Base-by-base conservation (phyloP, 53 echinoderm and acorn worm species). In the Hippasteria phrygiana region DNA sequence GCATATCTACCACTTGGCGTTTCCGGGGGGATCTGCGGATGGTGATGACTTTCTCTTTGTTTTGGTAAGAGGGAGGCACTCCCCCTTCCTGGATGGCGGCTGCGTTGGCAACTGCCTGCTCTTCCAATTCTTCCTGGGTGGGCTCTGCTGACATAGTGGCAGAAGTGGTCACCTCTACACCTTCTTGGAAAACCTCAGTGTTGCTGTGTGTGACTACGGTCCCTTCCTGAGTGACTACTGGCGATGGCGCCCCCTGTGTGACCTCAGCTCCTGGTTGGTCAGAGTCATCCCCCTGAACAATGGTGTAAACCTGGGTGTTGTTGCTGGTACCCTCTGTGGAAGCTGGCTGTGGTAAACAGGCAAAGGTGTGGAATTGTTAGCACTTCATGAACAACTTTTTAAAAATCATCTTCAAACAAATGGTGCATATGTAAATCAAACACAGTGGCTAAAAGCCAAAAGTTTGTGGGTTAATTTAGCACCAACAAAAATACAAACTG, bases 251-350 rank as follows among this genome's bases (percentile, higher is more conserved):
- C n/a, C 16, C 79, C 62, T 65, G 78, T 10, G 72, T 78, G 53
- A 35, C 54, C 34, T 90, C 88, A 29, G 76, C 41, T 35, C 69
- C 90, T 53, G 91, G 39, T 14, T 91, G 88, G 17, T 74, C 83
- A 33, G 80, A 43, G 27, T 92, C 69, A 14, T 95, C 94, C 20
- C 82, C 91, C 84, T 99, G 99, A 29, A 99, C 90, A 86, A 99
- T 99, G 67, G 99, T 99, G 89, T 91, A 95, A 14, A 99, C 88
- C 78, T 99, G 96, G 12, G 97, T 87, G 59, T 81, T 85, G 85
- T 85, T 69, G 51, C 22, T 69, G 48, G 85, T 86, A 75, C 88
- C 86, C 55, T 95, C 95, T 13, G 73, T 42, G 33, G 93, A 93
- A 80, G 87, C 81, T 26, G 46, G 26, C 43, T 85, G 71, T 24